Percentiles rank a stretch among this genome's conserved stretches.
These are phyloP conservation scores for Hydrophis major DNA, from an alignment of 2,797 vertebrate species.

Conservation along the genomic window DNA sequence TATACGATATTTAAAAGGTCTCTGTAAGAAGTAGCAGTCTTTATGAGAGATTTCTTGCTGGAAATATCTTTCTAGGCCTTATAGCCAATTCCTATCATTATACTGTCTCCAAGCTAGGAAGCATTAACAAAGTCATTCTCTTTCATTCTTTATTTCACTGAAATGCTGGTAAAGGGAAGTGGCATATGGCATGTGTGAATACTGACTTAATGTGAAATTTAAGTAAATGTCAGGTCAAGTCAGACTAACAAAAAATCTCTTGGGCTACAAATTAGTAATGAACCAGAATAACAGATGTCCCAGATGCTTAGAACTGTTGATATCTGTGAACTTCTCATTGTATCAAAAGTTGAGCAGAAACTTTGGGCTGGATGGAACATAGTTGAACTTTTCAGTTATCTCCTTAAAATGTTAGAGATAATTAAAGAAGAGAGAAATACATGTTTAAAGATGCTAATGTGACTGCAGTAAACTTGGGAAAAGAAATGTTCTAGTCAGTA, in stretches of 20 bases:
- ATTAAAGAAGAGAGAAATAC: conserved; percentile 1
- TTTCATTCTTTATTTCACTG: neutral
- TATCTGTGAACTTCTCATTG: conserved; percentile 2
- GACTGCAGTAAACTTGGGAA: neutral
- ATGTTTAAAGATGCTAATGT: neutral
- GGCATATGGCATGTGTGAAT: neutral
- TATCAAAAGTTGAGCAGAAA: conserved; percentile 12
- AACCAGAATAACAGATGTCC: neutral
- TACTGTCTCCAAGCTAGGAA: neutral
- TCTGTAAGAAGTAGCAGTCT: neutral
- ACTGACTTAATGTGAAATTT: conserved; percentile 13
- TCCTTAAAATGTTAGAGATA: conserved; percentile 17
- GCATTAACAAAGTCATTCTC: neutral
- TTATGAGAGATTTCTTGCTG: neutral
- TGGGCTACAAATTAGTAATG: conserved; percentile 17
- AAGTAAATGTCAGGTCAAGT: neutral
- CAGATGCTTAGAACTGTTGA: neutral
- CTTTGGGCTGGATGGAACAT: neutral
- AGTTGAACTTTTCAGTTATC: neutral
- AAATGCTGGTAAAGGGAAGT: neutral
- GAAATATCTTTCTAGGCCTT: neutral
- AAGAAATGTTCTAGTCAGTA: neutral
- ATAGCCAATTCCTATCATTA: neutral
- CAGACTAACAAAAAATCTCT: neutral
- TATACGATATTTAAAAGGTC: neutral